Evolutionary conservation across 2,888 invertebrate species (phyloP).

Genomic region (Ichneumon xanthorius): DNA sequence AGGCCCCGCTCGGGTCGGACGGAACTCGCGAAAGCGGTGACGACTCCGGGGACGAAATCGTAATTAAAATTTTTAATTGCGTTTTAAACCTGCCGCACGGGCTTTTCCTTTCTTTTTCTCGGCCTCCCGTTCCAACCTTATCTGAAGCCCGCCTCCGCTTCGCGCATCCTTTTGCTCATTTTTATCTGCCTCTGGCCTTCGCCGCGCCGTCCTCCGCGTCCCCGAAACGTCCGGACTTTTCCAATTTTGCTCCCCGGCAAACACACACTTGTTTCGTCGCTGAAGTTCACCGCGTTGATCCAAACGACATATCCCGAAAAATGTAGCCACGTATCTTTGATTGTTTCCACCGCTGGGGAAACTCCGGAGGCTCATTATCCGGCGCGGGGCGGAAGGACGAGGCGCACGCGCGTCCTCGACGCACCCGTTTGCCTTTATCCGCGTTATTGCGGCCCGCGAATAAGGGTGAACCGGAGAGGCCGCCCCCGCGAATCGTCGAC

Average conservation of each 20-base stretch:
- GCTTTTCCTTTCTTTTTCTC: conserved; percentile 69
- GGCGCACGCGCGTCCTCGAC: conserved; percentile 36
- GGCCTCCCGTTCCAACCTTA: conserved; percentile 30
- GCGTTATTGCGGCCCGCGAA: conserved; percentile 45
- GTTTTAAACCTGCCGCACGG: conserved; percentile 77
- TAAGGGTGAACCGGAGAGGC: conserved; percentile 43
- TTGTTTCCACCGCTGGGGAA: conserved; percentile 68
- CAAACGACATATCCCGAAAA: conserved; percentile 9
- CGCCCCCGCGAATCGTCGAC: conserved; percentile 78
- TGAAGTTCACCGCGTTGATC: background rate
- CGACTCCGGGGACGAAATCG: conserved; percentile 72
- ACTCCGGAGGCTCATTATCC: conserved; percentile 83
- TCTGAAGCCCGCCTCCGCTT: conserved; percentile 53
- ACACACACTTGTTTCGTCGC: conserved; percentile 69
- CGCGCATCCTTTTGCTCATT: conserved; percentile 59
- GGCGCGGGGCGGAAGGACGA: conserved; percentile 70
- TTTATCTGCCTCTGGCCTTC: conserved; percentile 63
- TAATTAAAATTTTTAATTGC: conserved; percentile 83
- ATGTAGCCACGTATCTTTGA: background rate
- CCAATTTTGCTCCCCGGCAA: conserved; percentile 73
- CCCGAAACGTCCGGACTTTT: conserved; percentile 67
- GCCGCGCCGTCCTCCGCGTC: conserved; percentile 28
- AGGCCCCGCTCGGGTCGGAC: background rate
- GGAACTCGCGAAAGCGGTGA: conserved; percentile 62
- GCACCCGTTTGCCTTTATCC: conserved; percentile 6